Base-by-base conservation (phyloP, 2,113 vertebrate species). In the Paedocypris sp. region DNA sequence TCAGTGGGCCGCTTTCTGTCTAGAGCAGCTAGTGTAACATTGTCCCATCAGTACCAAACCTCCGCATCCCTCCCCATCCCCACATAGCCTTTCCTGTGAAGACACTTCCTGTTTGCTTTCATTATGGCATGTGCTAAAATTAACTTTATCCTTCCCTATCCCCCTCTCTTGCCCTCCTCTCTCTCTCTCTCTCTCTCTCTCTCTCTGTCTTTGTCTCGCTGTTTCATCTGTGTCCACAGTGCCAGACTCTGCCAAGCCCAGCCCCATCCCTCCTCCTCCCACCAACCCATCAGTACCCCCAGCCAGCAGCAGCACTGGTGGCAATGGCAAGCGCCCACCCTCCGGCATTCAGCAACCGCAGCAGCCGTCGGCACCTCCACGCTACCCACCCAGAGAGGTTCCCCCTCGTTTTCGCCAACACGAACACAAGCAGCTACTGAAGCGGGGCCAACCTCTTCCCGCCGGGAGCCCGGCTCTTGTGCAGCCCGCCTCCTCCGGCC, bases 381-480 rank as follows among this genome's bases (percentile, higher is more conserved):
- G 94, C 67, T 94, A 94, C 85, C 89, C 92, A 68, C 90, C 92
- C 64, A 88, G 93, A 29, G 93, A 97, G 90, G 91, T 97, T 80
- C 94, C 94, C 69, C 94, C 93, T 28, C 93, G 92, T 82, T 98
- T 97, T 83, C 91, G 92, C 75, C 94, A 96, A 87, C 92, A 97
- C 82, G 92, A 97, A 81, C 93, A 95, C 86, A 97, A 97, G 88
- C 95, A 98, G 86, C 90, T 98, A 62, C 79, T 97, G 82, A 97
- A 97, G 82, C 84, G 92, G 81, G 94, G 94, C 28, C 94, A 97
- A 80, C 92, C 93, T 6, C 77, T 98, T 76, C 93, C 94, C 20
- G 2, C 86, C 0, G 91, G 91, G 75, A 85, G 87, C 53, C 86
- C 88, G 66, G 68, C 78, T 79, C 86, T 67, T 81, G 80, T 68